Base-by-base conservation (phyloP, 2,888 invertebrate genomes). In the Cremastinae sp. region DNA sequence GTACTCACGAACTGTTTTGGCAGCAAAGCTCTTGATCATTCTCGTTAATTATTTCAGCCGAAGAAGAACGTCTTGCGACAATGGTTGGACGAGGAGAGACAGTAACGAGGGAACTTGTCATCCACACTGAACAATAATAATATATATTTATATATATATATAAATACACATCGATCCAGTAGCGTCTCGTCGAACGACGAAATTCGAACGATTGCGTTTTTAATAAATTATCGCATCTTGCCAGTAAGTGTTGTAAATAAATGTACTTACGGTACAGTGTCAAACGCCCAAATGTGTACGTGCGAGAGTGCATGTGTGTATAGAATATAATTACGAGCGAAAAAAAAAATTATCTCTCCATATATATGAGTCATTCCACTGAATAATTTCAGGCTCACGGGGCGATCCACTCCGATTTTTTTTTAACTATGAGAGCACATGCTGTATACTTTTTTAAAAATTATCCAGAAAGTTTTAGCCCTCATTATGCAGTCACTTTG, bases 211-310 rank as follows among this genome's bases (percentile, higher is more conserved):
- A 54, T 69, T 49, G 20, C 22, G 14, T 20, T 54, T 38, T 36
- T 41, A 16, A 54, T 43, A 45, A 65, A 56, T 66, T 71, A 66
- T 49, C 71, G 53, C 45, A 80, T 83, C 86, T 87, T 87, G 85
- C 83, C 83, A 84, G 85, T 86, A 84, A 88, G 89, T 89, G 88
- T 89, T 88, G 89, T 89, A 89, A 89, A 90, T 90, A 90, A 86
- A 86, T 89, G 89, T 90, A 90, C 89, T 89, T 90, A 89, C 89
- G 87, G 89, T 90, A 89, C 89, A 88, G 89, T 89, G 88, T 87
- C 85, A 86, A 88, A 85, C 86, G 85, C 85, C 85, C 84, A 85
- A 82, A 82, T 75, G 79, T 75, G 74, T 79, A 65, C 66, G 74
- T 71, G 70, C 71, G 75, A 66, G 75, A 74, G 73, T 79, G 59